phyloP scores from a whole-genome alignment of 2,888 invertebrate genomes.

The Exocentrus adspersus region DNA sequence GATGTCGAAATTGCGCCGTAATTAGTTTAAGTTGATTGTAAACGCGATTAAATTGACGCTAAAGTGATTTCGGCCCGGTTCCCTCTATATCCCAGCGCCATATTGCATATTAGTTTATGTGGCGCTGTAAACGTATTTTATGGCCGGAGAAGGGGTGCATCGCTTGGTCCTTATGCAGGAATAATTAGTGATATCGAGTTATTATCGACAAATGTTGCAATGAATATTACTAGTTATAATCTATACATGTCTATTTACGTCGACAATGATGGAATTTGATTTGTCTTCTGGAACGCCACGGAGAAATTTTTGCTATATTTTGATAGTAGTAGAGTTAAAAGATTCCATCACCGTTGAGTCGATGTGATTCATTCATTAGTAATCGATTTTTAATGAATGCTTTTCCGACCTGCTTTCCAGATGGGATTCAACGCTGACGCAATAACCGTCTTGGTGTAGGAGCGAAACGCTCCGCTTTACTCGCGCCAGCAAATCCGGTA shows the following conservation, averaged over 20 bases:
- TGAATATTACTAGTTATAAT: no score
- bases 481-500: background rate
- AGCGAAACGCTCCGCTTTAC: background rate
- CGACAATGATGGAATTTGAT: no score
- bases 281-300: no score
- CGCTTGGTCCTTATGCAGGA: background rate
- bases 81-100: background rate
- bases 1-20: slow-evolving; percentile 29
- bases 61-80: slow-evolving; percentile 30
- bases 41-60: slow-evolving; percentile 30
- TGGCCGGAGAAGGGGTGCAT: background rate
- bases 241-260: no score
- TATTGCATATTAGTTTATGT: slow-evolving; percentile 23
- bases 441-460: no score
- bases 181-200: background rate
- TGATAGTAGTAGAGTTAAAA: no score
- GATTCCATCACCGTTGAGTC: no score
- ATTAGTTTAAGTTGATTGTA: slow-evolving; percentile 36
- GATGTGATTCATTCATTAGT: no score
- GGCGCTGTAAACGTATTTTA: slow-evolving; percentile 10
- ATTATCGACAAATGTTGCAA: background rate
- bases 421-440: no score
- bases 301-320: no score
- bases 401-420: no score
- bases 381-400: no score